Evolutionary conservation across 1,140 invertebrate species (phyloP).

Genomic region (Camponotus pennsylvanicus): DNA sequence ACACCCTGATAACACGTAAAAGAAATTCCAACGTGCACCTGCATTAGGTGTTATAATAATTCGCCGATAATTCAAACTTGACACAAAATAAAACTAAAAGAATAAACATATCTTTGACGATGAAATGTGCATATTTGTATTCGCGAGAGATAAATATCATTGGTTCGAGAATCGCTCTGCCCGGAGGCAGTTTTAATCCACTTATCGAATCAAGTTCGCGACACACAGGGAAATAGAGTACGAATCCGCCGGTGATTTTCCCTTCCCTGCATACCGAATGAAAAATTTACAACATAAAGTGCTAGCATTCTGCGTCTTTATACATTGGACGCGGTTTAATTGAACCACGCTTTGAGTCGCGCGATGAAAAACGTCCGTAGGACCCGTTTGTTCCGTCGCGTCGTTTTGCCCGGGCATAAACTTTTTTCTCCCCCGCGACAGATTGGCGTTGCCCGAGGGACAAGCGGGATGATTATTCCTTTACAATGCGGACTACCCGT

Average conservation of each 20-base stretch:
- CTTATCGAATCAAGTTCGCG: not conserved
- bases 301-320: not conserved
- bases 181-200: not conserved
- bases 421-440: constrained; percentile 28
- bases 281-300: constrained; percentile 22
- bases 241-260: not conserved
- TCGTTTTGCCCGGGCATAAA: constrained; percentile 12
- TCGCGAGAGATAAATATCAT: not conserved
- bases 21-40: not conserved
- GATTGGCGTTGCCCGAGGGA: constrained; percentile 49
- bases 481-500: constrained; percentile 35
- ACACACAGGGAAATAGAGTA: not conserved
- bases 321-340: not conserved
- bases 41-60: not conserved
- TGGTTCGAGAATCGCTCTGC: not conserved
- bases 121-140: not conserved
- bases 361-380: constrained; percentile 23
- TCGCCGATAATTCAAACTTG: not conserved
- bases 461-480: constrained; percentile 50
- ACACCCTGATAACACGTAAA: not conserved
- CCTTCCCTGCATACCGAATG: not conserved
- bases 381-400: not conserved
- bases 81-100: not conserved
- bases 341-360: constrained; percentile 32
- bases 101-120: not conserved